A percentile compares a stretch with the other conserved stretches of the same genome.
phyloP scores from a whole-genome alignment of 2,888 invertebrate genomes.

The Magallana nippona region DNA sequence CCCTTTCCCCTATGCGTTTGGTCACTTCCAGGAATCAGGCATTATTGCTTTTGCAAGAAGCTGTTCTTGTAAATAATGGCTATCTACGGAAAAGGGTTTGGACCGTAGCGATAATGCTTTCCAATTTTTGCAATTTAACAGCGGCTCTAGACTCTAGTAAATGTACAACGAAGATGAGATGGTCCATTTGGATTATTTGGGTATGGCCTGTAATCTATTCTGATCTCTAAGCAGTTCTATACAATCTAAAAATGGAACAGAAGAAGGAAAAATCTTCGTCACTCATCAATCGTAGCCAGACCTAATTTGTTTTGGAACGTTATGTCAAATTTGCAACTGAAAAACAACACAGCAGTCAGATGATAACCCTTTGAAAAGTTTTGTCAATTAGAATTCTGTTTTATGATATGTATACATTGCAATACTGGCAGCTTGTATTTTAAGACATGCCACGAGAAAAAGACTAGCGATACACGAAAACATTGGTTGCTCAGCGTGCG shows the following conservation, averaged over 20 bases:
- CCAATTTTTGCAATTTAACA: constrained; percentile 16
- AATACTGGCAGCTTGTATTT: too few species aligned
- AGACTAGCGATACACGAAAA: too few species aligned
- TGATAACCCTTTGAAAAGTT: too few species aligned
- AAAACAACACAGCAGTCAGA: too few species aligned
- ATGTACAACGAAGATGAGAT: not conserved
- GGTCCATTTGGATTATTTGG: constrained; percentile 21
- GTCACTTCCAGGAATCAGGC: not conserved
- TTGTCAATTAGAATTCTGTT: too few species aligned
- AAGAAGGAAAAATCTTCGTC: not conserved
- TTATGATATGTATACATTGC: too few species aligned
- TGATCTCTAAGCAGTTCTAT: not conserved
- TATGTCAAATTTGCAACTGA: too few species aligned
- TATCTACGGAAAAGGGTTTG: constrained; percentile 6
- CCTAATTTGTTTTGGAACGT: too few species aligned
- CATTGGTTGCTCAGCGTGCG: too few species aligned
- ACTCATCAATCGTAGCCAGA: too few species aligned
- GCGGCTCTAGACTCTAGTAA: constrained; percentile 15
- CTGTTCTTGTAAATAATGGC: constrained; percentile 7
- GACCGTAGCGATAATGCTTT: constrained; percentile 19
- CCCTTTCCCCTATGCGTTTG: not conserved
- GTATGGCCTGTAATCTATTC: not conserved
- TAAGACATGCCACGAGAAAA: too few species aligned
- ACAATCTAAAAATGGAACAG: not conserved
- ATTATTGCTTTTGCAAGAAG: constrained; percentile 9